Percentiles rank a stretch among this genome's conserved stretches.
phyloP scores from a whole-genome alignment of 1,140 invertebrate genomes.

The Lucilia cuprina region DNA sequence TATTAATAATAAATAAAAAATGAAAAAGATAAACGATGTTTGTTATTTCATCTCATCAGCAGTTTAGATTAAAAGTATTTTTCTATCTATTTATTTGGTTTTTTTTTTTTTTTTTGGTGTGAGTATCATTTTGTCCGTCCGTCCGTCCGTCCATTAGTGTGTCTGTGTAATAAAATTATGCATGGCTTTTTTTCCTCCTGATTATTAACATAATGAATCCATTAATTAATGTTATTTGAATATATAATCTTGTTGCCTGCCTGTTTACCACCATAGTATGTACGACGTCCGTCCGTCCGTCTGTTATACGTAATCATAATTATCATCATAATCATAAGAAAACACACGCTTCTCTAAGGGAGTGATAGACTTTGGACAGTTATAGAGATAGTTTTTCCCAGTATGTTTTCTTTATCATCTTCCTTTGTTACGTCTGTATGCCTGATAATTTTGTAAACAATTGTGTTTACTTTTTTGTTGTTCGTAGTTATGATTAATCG shows the following conservation, averaged over 20 bases:
- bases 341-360: background rate
- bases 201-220: slow-evolving; percentile 31
- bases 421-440: background rate
- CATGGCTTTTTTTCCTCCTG: slow-evolving; percentile 10
- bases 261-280: background rate
- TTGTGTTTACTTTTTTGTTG: background rate
- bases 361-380: background rate
- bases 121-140: background rate
- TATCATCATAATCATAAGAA: background rate
- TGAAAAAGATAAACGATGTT: slow-evolving; percentile 15
- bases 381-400: background rate
- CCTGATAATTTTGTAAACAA: background rate
- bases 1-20: slow-evolving; percentile 25
- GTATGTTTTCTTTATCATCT: background rate
- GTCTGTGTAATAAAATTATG: slow-evolving; percentile 25
- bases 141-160: background rate
- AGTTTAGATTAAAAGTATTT: background rate
- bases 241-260: background rate
- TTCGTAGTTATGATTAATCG: background rate
- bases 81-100: no score
- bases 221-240: slow-evolving; percentile 35
- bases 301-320: background rate
- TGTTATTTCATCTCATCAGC: slow-evolving; percentile 18
- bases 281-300: no score
- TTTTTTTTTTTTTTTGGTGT: no score